Evolutionary conservation across 2,113 vertebrate species (phyloP).

Genomic region (Pandion haliaetus): DNA sequence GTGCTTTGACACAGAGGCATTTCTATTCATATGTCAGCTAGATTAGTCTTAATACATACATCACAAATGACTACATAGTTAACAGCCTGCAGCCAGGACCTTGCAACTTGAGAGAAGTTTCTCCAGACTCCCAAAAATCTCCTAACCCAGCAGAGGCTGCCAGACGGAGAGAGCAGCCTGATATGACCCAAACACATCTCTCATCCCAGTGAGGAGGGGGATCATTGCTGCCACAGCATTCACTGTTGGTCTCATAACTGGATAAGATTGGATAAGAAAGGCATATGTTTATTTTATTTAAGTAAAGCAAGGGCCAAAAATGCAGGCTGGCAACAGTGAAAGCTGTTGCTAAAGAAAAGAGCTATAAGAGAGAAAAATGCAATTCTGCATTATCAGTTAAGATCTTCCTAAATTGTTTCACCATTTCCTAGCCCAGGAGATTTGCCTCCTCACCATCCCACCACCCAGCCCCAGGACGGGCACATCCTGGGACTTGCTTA

Average conservation of each 20-base stretch:
- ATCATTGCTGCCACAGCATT: not conserved
- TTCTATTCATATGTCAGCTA: not conserved
- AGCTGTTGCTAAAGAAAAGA: not conserved
- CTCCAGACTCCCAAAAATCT: not conserved
- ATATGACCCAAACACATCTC: not conserved
- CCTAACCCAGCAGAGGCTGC: not conserved
- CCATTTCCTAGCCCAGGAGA: not conserved
- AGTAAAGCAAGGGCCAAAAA: not conserved
- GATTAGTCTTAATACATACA: not conserved
- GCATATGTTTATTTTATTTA: not conserved
- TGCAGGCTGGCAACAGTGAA: not conserved
- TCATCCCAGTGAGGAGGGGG: not conserved
- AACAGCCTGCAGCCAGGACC: not conserved
- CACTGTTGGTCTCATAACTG: not conserved
- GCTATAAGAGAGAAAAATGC: not conserved
- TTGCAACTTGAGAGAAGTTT: not conserved
- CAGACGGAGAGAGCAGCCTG: not conserved
- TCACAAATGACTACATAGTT: not conserved
- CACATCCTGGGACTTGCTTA: not conserved
- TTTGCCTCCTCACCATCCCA: not conserved
- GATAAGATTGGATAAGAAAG: not conserved
- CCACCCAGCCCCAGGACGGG: rapidly evolving
- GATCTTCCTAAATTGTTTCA: not conserved
- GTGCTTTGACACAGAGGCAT: not conserved
- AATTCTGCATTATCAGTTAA: not conserved